Base-by-base conservation (phyloP, 2,797 vertebrate species). In the Apogon hyalosoma region DNA sequence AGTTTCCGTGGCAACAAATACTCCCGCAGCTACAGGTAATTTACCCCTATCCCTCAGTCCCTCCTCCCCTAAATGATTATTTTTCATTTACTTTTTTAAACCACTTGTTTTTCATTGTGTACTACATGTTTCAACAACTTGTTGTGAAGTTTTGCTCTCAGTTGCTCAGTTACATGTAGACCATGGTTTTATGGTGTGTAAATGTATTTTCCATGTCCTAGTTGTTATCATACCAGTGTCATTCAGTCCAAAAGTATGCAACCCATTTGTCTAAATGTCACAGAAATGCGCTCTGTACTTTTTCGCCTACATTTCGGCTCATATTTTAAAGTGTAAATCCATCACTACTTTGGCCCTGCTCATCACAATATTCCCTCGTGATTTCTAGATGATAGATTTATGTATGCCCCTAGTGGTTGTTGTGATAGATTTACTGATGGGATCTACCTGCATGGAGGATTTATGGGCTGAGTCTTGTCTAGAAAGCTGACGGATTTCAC, bases 1-100 rank as follows among this genome's bases (percentile, higher is more conserved):
- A 98, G 96, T 94, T 99, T 98, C 94, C 95, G 98, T 93, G 98
- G 98, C 90, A 99, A 99, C 93, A 99, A 99, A 93, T 98, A 98
- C 90, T 97, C 97, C 85, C 96, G 97, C 88, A 99, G 96, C 92
- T 99, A 98, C 94, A 98, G 98, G 98, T 99, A 93, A 96, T 89
- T 89, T 73, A 73, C 76, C 86, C 86, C 75, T 19, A 14, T 56
- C 49, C 77, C 66, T 48, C 72, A 54, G 60, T 2, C 47, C 14
- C 56, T 19, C 21, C 36, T 45, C 33, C 11, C 13, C 53, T 2
- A 13, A 62, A 73, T 71, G 63, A 75, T 78, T 52, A 61, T 72
- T 11, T 63, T 88, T 87, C 67, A 64, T 84, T 85, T 79, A 63
- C 48, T 74, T 88, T 36, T 88, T 80, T 3, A 64, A 87, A 71